Evolutionary conservation across 2,113 vertebrate species (phyloP), one percentile per base, ranked within the genome.

Genomic region (Ophthalmolycus amberensis): DNA sequence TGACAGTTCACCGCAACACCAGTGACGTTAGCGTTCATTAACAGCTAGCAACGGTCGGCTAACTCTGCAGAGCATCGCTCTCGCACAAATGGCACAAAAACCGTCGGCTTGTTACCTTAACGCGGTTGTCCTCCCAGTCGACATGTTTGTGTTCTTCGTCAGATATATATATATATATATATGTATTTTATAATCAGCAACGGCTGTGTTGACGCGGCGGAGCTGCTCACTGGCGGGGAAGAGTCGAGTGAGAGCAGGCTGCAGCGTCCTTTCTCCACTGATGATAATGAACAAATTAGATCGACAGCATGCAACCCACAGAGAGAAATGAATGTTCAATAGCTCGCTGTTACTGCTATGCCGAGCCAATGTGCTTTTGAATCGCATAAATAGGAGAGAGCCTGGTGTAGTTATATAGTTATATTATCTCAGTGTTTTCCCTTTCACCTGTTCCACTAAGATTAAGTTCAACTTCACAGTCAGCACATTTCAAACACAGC

Each of bases 81-180:
- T 7, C 38, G 38, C 9, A 34, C 34, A 34, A 34, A 34, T 34
- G 34, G 34, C 34, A 16, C 44, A 46, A 46, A 46, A 6, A 5
- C 44, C 44, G 12, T 20, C 50, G 22, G 54, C 10, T 58, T 25
- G n/a, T 85, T 87, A 93, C 93, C 91, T 84, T 46, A 94, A 69
- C 46, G 59, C 3, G 3, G 65, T 67, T 63, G 58, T 77, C 82
- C 25, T 88, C 29, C 54, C 74, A 3, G 71, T 78, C 38, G 82
- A 85, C 88, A 65, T 63, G 46, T 85, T 82, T 25, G 79, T 9
- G 22, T 5, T 79, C 82, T 56, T 70, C 80, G 9, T 56, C 60
- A 0, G 72, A 82, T 70, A 82, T 25, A 4, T 34, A 18, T 14
- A 56, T 46, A 4, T 15, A 15, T 46, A 42, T 44, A 7, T 52